Percentiles rank a stretch among this genome's conserved stretches.
Evolutionary conservation across 2,888 invertebrate species (phyloP).

Genomic region (Conops quadrifasciatus): DNA sequence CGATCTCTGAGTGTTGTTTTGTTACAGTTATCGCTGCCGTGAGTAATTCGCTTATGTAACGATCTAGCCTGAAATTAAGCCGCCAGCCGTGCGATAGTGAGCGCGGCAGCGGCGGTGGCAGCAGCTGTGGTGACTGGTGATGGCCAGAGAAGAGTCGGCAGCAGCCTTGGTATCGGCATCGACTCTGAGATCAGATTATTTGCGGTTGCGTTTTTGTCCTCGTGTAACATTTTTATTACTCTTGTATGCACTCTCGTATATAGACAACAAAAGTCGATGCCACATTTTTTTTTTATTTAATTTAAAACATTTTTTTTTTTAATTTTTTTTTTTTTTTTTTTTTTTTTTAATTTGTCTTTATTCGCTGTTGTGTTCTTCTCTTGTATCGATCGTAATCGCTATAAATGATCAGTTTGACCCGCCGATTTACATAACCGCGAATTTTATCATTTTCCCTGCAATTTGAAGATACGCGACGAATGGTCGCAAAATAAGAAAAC

Average conservation of each 20-base stretch:
- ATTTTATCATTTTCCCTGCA: neutral
- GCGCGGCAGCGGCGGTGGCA: too few relatives aligned
- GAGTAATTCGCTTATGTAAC: conserved; percentile 43
- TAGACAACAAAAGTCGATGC: too few relatives aligned
- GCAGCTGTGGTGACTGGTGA: too few relatives aligned
- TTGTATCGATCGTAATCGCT: conserved; percentile 3
- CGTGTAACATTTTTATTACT: conserved; percentile 31
- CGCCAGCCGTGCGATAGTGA: conserved; percentile 5
- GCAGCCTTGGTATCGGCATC: too few relatives aligned
- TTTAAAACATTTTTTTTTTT: neutral
- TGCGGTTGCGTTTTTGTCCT: conserved; percentile 20
- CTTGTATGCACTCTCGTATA: conserved; percentile 8
- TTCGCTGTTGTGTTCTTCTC: neutral
- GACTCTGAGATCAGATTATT: conserved; percentile 15
- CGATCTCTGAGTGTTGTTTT: conserved; percentile 10
- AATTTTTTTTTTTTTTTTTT: neutral
- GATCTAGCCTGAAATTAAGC: conserved; percentile 46
- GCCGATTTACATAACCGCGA: conserved; percentile 16
- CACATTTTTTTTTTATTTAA: too few relatives aligned
- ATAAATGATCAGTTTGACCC: neutral
- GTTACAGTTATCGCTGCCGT: conserved; percentile 1
- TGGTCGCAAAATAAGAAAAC: too few relatives aligned
- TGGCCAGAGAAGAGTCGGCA: too few relatives aligned
- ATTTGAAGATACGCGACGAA: too few relatives aligned
- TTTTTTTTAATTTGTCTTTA: neutral